Evolutionary conservation across 37 sponge, comb jelly and placozoan species (phyloP), one percentile per base, ranked within the genome.

Genomic region (Hormiphora californensis): DNA sequence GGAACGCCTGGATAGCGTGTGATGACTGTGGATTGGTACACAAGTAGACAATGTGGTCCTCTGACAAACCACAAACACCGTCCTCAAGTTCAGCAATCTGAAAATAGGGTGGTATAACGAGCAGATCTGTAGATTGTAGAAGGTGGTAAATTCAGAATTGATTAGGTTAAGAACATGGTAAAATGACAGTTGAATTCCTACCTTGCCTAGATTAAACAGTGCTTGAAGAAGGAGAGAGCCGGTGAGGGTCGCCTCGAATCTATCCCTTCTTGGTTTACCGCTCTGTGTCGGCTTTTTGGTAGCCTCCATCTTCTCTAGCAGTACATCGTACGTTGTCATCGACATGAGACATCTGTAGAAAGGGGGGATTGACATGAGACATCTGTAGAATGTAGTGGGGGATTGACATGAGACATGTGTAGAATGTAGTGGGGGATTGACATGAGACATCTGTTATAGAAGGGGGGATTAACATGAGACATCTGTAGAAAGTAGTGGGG

Each of bases 211-310:
- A 57, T 57, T 23, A 12, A 46, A 46, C 12, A 8, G 51, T 46
- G 51, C 67, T 39, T 65, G 67, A 0, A 73, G 38, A 40, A 73
- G 44, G 9, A 73, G 23, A 22, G 81, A 73, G 15, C 81, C 81
- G 1, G 81, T 22, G 11, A 73, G 46, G 44, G 81, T 73, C 17
- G 81, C 81, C 46, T 73, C 81, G 25, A 73, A 73, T 30, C 81
- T 39, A 28, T 73, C 81, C 44, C 81, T 73, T 33, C 81, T 38
- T 25, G 81, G 81, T 40, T 73, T 73, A n/a, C 81, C 81, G 43
- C 81, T 73, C 38, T 40, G 81, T 21, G 81, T 73, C 3, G 81
- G 81, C 25, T 73, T 73, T 46, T 73, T 73, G 28, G 8, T 43
- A 4, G 43, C 40, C 46, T 73, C 81, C 41, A 73, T 1, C 38